Evolutionary conservation across 2,797 vertebrate genomes (phyloP), one percentile per base, ranked within the genome.

Genomic region (Rallus crepitans): DNA sequence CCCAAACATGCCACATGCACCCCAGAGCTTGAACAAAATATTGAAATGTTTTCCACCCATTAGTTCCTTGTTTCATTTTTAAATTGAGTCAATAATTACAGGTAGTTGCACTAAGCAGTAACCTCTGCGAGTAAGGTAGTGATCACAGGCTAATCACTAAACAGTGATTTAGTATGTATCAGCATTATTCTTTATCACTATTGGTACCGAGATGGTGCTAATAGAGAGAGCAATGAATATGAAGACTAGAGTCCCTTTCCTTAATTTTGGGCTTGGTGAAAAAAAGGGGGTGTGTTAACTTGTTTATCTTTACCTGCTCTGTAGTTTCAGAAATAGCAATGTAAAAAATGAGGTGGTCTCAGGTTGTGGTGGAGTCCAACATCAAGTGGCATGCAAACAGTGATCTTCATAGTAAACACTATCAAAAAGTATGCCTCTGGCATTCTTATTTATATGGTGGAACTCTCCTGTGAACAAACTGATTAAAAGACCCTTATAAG

Each of bases 401-500:
- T 52, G 55, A 35, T 92, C 78, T 90, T 79, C 70, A 48, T 59
- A 55, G n/a, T 65, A 65, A 94, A 61, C 16, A 57, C 12, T 37
- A 50, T 30, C 12, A 60, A 63, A 92, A 37, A 69, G 83, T 25
- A 65, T 37, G 18, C 19, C 63, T 76, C 47, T 17, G 66, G n/a
- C 39, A 25, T 52, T 84, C 84, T 92, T 90, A 50, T 89, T 95
- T 76, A 12, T 69, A 64, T 73, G 18, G 9, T 80, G 24, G 82
- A 78, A 82, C 42, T 82, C 53, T 84, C 8, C 33, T 52, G 15
- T 65, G 40, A 59, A 55, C 64, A 57, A 76, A 42, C 55, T 83
- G 83, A 68, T 92, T 81, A 82, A 86, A 93, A 78, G 17, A 9
- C 24, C 77, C 17, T 15, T 48, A 5, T 52, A n/a, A 55, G 76